Evolutionary conservation across 2,888 invertebrate species (phyloP).

Genomic region (Marronus borbonicus): DNA sequence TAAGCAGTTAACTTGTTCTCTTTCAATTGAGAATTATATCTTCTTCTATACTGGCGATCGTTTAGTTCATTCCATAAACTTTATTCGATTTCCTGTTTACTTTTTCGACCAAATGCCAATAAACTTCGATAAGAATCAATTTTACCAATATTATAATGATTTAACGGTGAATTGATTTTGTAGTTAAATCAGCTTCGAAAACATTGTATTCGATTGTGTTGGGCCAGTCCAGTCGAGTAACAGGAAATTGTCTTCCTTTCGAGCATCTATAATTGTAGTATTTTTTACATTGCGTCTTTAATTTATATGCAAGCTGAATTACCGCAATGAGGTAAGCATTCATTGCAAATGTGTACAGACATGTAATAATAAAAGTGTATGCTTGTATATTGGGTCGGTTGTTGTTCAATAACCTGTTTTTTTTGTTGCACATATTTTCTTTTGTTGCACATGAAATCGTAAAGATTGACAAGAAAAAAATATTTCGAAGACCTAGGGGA

Average conservation of each 20-base stretch:
- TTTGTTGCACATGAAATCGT: neutral
- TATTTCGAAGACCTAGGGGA: too few relatives aligned
- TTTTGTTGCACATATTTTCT: neutral
- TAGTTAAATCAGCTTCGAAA: neutral
- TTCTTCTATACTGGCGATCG: too few relatives aligned
- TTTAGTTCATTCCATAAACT: too few relatives aligned
- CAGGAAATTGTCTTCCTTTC: constrained; percentile 41
- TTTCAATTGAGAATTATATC: too few relatives aligned
- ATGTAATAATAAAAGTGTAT: constrained; percentile 11
- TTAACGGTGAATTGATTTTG: constrained; percentile 17
- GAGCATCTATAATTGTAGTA: constrained; percentile 1
- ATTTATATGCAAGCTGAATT: constrained; percentile 36
- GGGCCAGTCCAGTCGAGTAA: constrained; percentile 21
- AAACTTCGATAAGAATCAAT: constrained; percentile 6
- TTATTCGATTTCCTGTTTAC: constrained; percentile 26
- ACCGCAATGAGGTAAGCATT: constrained; percentile 12
- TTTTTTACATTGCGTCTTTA: constrained; percentile 18
- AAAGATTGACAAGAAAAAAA: neutral
- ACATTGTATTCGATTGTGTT: too few relatives aligned
- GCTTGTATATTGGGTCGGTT: too few relatives aligned
- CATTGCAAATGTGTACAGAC: constrained; percentile 19
- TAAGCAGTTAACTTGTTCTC: too few relatives aligned
- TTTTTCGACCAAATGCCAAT: constrained; percentile 2
- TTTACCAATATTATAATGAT: constrained; percentile 16
- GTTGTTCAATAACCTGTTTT: too few relatives aligned